A percentile compares a stretch with the other conserved stretches of the same genome.
Evolutionary conservation across 2,113 vertebrate genomes (phyloP).

Genomic region (Saccopteryx bilineata): DNA sequence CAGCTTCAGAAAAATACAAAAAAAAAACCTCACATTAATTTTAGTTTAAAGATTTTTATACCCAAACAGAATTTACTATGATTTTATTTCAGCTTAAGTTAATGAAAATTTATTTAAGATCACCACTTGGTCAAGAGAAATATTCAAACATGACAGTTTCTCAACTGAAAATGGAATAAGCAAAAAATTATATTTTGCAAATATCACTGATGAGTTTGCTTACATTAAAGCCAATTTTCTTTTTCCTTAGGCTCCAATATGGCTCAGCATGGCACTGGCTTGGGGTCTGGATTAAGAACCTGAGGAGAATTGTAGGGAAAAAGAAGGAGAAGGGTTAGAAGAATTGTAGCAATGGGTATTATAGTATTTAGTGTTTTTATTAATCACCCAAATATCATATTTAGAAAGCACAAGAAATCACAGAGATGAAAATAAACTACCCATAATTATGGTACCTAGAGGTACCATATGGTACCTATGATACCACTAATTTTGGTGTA

Average conservation of each 20-base stretch:
- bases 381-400: not conserved
- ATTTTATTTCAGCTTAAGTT: slow-evolving; percentile 37
- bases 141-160: not conserved
- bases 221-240: slow-evolving; percentile 15
- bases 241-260: not conserved
- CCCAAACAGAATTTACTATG: not conserved
- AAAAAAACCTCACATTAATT: too few relatives aligned
- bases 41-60: not conserved
- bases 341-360: not conserved
- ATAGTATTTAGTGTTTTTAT: slow-evolving; percentile 10
- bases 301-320: not conserved
- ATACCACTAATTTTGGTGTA: not conserved
- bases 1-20: too few relatives aligned
- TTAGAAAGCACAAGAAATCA: not conserved
- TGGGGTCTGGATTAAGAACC: slow-evolving; percentile 5
- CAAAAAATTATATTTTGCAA: not conserved
- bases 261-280: not conserved
- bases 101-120: slow-evolving; percentile 45
- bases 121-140: not conserved
- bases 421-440: not conserved
- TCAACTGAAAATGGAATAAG: slow-evolving; percentile 15
- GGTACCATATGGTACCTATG: not conserved
- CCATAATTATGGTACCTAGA: not conserved
- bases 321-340: not conserved
- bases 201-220: not conserved